Evolutionary conservation across 2,888 invertebrate genomes (phyloP).

Genomic region (Malthinus flaveolus): DNA sequence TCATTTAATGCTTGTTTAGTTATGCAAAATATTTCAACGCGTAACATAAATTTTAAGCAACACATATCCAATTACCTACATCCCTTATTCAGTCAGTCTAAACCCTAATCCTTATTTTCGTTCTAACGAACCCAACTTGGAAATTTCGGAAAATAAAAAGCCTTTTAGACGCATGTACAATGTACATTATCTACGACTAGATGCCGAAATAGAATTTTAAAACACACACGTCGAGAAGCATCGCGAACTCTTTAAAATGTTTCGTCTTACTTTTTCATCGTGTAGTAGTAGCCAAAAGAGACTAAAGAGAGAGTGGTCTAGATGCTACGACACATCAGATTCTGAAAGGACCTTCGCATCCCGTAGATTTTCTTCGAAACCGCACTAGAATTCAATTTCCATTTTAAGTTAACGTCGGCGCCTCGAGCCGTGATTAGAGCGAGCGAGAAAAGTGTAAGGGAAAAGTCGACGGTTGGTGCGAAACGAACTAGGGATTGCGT

Average conservation of each 20-base stretch:
- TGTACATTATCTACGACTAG: neutral
- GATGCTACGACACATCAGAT: slow-evolving; percentile 13
- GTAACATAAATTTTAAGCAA: neutral
- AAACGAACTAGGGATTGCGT: slow-evolving; percentile 43
- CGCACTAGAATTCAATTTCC: slow-evolving; percentile 49
- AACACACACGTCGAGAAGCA: neutral
- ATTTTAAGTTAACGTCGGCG: slow-evolving; percentile 48
- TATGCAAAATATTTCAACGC: no score
- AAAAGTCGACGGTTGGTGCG: slow-evolving; percentile 16
- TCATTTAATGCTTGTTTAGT: no score
- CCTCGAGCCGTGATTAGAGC: slow-evolving; percentile 34
- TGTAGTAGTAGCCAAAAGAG: slow-evolving; percentile 8
- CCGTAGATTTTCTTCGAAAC: slow-evolving; percentile 31
- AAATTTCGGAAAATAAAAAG: slow-evolving; percentile 4
- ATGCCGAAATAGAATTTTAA: no score
- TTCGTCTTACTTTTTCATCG: slow-evolving; percentile 11
- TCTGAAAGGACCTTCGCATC: slow-evolving; percentile 23
- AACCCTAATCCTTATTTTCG: slow-evolving; percentile 7
- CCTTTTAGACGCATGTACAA: neutral
- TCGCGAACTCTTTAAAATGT: no score
- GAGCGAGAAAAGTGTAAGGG: slow-evolving; percentile 17
- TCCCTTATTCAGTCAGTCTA: neutral
- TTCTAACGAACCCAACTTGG: slow-evolving; percentile 6
- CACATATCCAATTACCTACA: slow-evolving; percentile 2
- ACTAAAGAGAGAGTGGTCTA: slow-evolving; percentile 10